Conservation (phyloP, 2,797 vertebrate genomes). For the Myotis myotis region DNA sequence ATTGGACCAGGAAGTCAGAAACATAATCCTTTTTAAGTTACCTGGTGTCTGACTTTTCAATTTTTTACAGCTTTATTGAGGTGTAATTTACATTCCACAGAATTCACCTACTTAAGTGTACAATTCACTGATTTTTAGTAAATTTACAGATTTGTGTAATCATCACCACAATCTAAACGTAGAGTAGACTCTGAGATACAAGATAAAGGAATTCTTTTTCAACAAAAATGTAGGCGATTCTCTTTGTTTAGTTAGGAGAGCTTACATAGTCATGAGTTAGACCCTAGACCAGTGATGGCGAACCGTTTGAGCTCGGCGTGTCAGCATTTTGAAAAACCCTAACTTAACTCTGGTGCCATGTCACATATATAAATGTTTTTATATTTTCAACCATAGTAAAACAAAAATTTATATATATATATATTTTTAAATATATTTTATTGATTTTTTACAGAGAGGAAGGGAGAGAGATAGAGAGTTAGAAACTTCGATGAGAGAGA, state of each 20-base stretch:
- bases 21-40: neutral
- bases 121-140: neutral
- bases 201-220: neutral
- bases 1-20: neutral
- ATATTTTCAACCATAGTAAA: too few relatives aligned
- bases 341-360: too few relatives aligned
- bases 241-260: neutral
- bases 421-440: too few relatives aligned
- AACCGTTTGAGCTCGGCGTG: too few relatives aligned
- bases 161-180: neutral
- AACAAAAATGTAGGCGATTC: neutral
- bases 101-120: neutral
- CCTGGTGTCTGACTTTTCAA: neutral
- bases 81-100: neutral
- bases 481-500: too few relatives aligned
- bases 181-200: neutral
- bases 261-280: neutral
- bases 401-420: too few relatives aligned
- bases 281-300: neutral
- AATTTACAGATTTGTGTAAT: neutral
- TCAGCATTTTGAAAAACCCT: too few relatives aligned
- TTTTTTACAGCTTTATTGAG: constrained; percentile 2
- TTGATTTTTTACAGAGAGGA: too few relatives aligned
- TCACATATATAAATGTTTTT: too few relatives aligned
- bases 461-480: too few relatives aligned